Percentiles rank a stretch among this genome's conserved stretches.
Conservation (phyloP, 30 jellyfish, hydroid and myxozoan species). For the Catostylus mosaicus region DNA sequence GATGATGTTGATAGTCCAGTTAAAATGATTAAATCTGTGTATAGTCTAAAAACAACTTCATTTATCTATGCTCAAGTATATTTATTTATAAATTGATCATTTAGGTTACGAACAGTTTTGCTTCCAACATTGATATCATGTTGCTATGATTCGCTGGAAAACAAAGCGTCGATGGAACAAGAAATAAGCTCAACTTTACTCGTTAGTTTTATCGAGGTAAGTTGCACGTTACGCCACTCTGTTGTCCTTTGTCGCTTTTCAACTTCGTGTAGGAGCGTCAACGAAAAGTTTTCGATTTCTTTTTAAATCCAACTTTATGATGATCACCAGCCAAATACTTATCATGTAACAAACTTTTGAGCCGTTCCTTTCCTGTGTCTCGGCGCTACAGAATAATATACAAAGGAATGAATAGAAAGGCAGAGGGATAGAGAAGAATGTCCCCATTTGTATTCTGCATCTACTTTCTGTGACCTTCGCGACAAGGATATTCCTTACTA, state of each 20-base stretch:
- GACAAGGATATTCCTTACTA: no score
- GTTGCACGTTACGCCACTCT: neutral
- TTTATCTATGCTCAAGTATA: neutral
- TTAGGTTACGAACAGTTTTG: slow-evolving; percentile 71
- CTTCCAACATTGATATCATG: slow-evolving; percentile 87
- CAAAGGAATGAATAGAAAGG: neutral
- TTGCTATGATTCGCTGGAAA: slow-evolving; percentile 74
- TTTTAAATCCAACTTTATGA: neutral
- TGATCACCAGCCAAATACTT: neutral
- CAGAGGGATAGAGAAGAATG: no score
- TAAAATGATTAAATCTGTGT: neutral
- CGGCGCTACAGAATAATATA: neutral
- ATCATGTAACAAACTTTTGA: neutral
- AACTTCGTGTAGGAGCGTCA: neutral
- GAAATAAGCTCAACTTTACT: slow-evolving; percentile 85
- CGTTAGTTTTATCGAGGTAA: slow-evolving; percentile 78
- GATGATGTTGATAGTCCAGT: neutral
- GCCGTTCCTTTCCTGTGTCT: neutral
- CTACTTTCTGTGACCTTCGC: no score
- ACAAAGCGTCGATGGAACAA: slow-evolving; percentile 67
- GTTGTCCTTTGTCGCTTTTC: neutral
- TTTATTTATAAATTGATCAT: neutral
- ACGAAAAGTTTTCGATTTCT: neutral
- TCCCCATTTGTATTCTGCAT: no score
- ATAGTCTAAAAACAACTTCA: neutral